Evolutionary conservation across 2,113 vertebrate species (phyloP).

Genomic region (Cyrtonyx montezumae): DNA sequence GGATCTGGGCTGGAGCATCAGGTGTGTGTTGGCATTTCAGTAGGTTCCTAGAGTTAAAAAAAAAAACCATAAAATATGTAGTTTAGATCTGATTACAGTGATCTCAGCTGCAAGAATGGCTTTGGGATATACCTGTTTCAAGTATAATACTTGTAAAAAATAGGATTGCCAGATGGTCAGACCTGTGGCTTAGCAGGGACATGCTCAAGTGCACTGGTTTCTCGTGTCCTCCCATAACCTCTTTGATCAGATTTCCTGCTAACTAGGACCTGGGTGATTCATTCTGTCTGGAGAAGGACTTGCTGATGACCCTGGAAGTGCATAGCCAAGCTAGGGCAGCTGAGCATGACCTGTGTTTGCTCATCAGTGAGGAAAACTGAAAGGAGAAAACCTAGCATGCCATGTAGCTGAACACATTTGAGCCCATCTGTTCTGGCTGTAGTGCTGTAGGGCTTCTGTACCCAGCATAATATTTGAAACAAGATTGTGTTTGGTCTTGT

Average conservation of each 20-base stretch:
- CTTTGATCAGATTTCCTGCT: neutral
- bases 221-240: neutral
- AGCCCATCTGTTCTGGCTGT: neutral
- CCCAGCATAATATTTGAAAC: too few species aligned
- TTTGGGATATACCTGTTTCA: neutral
- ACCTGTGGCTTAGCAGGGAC: neutral
- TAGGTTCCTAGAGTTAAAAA: neutral
- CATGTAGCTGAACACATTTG: neutral
- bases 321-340: neutral
- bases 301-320: accelerated
- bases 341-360: neutral
- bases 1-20: too few species aligned
- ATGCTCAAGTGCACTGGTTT: accelerated
- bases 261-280: neutral
- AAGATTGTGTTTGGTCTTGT: neutral
- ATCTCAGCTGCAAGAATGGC: neutral
- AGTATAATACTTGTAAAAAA: neutral
- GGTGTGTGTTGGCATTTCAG: neutral
- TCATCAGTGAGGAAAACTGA: neutral
- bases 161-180: neutral
- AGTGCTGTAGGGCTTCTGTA: neutral
- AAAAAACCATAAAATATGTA: too few species aligned
- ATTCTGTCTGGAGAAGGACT: neutral
- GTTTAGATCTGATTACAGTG: neutral
- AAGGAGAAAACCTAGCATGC: accelerated